phyloP scores from a whole-genome alignment of 2,113 vertebrate genomes.

The Serilophus lunatus region DNA sequence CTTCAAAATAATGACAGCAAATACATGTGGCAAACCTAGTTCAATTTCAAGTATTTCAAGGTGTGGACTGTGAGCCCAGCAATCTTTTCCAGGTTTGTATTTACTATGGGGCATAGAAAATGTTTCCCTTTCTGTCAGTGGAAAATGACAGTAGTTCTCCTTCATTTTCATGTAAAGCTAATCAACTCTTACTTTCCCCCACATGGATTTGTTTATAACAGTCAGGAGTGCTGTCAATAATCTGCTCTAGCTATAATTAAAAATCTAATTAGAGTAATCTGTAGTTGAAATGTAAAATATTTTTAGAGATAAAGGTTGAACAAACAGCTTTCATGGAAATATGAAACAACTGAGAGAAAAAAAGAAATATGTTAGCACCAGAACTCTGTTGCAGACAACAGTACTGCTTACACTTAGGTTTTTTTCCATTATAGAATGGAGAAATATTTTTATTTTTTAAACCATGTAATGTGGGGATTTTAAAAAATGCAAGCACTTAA shows the following conservation, averaged over 20 bases:
- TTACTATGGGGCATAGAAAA: background rate
- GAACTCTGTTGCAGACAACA: background rate
- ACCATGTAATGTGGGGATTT: accelerated
- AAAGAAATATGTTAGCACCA: background rate
- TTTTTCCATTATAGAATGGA: background rate
- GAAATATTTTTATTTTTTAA: background rate
- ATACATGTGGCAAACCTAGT: background rate
- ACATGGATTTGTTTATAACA: background rate
- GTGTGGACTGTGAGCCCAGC: background rate
- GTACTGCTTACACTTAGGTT: background rate
- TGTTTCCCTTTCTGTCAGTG: background rate
- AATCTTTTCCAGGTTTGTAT: background rate
- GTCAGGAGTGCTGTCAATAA: background rate
- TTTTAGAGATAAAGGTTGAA: background rate
- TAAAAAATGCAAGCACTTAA: background rate
- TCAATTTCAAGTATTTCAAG: background rate
- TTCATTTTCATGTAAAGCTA: background rate
- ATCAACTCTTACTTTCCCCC: background rate
- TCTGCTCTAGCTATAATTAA: background rate
- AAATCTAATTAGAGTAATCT: background rate
- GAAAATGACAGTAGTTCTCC: background rate
- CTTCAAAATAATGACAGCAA: background rate
- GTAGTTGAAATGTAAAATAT: background rate
- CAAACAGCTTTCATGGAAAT: background rate
- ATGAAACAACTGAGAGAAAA: background rate